A percentile compares a stretch with the other conserved stretches of the same genome.
Conservation (phyloP, 23 tunicate species). For the Phallusia fumigata region DNA sequence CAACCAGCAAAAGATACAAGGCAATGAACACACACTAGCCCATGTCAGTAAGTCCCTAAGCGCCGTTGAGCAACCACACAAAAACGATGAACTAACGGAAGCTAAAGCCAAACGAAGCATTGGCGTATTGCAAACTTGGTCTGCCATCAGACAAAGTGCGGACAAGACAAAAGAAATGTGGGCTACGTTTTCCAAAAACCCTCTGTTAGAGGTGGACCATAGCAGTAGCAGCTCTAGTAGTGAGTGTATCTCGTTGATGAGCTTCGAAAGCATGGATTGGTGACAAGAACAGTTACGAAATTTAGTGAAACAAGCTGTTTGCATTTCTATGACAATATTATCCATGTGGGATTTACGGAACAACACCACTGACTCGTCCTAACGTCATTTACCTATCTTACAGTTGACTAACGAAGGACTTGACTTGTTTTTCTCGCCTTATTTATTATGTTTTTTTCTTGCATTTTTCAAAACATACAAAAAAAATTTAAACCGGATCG, state of each 20-base stretch:
- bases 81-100: not conserved
- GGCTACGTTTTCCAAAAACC: not conserved
- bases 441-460: too few species aligned
- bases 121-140: not conserved
- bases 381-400: too few species aligned
- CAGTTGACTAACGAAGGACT: too few species aligned
- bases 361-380: too few species aligned
- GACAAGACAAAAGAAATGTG: slow-evolving; percentile 13
- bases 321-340: not conserved
- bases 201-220: not conserved
- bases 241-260: not conserved
- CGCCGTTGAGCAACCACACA: not conserved
- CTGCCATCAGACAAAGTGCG: slow-evolving; percentile 6
- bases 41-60: not conserved
- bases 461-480: too few species aligned
- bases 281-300: not conserved
- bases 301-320: not conserved
- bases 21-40: not conserved
- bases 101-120: not conserved
- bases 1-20: not conserved
- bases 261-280: slow-evolving; percentile 9
- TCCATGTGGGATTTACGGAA: too few species aligned
- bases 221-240: not conserved
- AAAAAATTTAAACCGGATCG: too few species aligned
- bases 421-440: too few species aligned